Evolutionary conservation across 2,113 vertebrate genomes (phyloP).

Genomic region (Bubo blakistoni): DNA sequence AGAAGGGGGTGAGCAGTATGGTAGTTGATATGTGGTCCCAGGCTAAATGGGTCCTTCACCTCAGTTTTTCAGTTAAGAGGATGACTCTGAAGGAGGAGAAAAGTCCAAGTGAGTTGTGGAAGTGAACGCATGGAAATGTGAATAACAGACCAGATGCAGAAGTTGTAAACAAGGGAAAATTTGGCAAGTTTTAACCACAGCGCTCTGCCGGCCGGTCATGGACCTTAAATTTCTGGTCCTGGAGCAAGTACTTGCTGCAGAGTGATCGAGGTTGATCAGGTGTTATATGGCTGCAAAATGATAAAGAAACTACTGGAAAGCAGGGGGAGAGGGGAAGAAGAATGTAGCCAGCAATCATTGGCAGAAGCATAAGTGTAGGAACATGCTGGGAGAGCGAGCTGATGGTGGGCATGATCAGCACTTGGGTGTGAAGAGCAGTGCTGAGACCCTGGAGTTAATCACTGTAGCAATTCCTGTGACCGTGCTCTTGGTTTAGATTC

Average conservation of each 20-base stretch:
- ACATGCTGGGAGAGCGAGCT: accelerated
- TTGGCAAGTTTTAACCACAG: background rate
- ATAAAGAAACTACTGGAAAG: background rate
- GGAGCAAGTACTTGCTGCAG: background rate
- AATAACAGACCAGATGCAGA: background rate
- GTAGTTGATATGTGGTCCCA: background rate
- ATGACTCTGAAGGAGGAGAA: background rate
- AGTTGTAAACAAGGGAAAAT: background rate
- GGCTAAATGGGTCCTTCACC: background rate
- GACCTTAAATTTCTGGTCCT: background rate
- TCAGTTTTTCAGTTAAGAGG: background rate
- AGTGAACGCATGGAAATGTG: background rate
- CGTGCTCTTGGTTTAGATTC: accelerated
- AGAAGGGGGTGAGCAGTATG: background rate
- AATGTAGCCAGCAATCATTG: background rate
- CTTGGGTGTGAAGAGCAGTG: background rate
- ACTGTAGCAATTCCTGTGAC: background rate
- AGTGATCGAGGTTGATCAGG: background rate
- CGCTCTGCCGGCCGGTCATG: accelerated
- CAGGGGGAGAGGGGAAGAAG: background rate
- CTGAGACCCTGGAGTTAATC: background rate
- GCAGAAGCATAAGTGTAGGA: background rate
- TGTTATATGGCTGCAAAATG: background rate
- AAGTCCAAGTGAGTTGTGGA: background rate
- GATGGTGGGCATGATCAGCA: background rate